phyloP scores from a whole-genome alignment of 2,797 vertebrate species.

The Phaenicophaeus curvirostris region DNA sequence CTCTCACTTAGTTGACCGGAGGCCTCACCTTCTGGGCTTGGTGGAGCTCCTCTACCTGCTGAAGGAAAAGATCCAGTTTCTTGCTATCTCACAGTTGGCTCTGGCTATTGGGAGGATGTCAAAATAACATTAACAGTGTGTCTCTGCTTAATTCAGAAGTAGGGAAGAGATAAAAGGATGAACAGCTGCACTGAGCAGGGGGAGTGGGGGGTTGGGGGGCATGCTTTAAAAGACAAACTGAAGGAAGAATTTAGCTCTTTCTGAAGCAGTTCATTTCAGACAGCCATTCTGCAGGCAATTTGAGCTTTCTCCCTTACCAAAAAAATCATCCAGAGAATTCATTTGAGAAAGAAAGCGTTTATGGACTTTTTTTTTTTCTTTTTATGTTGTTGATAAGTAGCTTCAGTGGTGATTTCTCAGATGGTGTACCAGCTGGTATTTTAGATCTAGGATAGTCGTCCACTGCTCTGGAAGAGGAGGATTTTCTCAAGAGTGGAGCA shows the following conservation, averaged over 20 bases:
- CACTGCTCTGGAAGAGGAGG: not conserved
- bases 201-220: not conserved
- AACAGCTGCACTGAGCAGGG: not conserved
- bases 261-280: not conserved
- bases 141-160: not conserved
- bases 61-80: not conserved
- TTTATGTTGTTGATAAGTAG: not conserved
- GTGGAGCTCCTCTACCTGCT: not conserved
- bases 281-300: not conserved
- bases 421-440: not conserved
- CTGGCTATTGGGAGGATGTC: not conserved
- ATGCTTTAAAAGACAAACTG: not conserved
- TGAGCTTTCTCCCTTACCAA: not conserved
- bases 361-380: not conserved
- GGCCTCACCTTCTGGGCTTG: not conserved
- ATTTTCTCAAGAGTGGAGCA: not conserved
- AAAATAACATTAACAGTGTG: not conserved
- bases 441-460: not conserved
- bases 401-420: not conserved
- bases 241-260: not conserved
- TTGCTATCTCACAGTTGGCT: not conserved
- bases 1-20: not conserved
- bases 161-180: not conserved
- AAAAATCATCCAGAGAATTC: not conserved
- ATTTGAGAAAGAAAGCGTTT: not conserved